Conservation (phyloP, 2,797 vertebrate genomes). For the Jordanella pulchra region DNA sequence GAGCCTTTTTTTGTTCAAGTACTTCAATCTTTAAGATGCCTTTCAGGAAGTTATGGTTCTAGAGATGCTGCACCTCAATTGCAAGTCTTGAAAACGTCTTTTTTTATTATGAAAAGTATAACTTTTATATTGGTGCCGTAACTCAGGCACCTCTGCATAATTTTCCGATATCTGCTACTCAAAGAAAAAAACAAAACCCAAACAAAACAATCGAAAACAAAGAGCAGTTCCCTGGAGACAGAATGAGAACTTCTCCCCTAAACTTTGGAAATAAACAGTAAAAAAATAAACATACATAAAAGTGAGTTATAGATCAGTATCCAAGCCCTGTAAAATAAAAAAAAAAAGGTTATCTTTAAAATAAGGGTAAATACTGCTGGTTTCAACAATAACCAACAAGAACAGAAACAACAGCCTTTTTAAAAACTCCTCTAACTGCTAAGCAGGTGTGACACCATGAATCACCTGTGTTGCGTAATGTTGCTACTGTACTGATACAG, state of each 20-base stretch:
- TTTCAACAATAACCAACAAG: not conserved
- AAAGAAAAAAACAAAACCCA: slow-evolving; percentile 16
- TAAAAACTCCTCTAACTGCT: not conserved
- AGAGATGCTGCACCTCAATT: not conserved
- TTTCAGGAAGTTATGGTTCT: not conserved
- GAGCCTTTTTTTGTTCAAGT: not conserved
- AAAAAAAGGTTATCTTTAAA: not conserved
- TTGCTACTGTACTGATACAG: slow-evolving; percentile 29
- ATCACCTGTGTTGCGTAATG: slow-evolving; percentile 32
- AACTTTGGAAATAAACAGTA: not conserved
- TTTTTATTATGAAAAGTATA: not conserved
- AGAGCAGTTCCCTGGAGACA: slow-evolving; percentile 8
- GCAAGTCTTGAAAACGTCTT: not conserved
- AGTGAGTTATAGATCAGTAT: not conserved
- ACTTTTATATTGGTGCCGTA: slow-evolving; percentile 12
- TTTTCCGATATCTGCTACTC: not conserved
- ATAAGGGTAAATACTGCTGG: not conserved
- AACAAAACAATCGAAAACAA: too few species aligned
- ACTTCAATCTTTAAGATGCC: not conserved
- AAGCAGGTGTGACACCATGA: slow-evolving; percentile 1
- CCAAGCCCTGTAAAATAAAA: not conserved
- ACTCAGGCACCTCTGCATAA: not conserved
- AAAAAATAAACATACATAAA: too few species aligned
- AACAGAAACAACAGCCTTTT: not conserved
- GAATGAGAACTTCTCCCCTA: slow-evolving; percentile 1